Percentiles rank a stretch among this genome's conserved stretches.
Conservation (phyloP, 2,888 invertebrate species). For the Drosophila rellima region DNA sequence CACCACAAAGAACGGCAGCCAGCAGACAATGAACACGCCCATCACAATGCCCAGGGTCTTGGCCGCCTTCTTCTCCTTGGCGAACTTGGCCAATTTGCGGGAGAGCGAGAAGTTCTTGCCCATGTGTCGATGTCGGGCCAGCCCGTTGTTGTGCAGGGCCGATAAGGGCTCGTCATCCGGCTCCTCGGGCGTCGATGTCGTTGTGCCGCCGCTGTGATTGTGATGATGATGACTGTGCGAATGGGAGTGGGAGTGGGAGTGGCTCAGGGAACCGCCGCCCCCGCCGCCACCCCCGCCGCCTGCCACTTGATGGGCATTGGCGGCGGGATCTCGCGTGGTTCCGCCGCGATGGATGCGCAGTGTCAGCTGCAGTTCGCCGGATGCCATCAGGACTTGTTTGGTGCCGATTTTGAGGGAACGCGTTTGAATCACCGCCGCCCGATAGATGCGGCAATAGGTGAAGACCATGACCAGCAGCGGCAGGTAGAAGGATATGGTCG, state of each 20-base stretch:
- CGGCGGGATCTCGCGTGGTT: slow-evolving; percentile 88
- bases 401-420: slow-evolving; percentile 95
- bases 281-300: slow-evolving; percentile 83
- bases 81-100: slow-evolving; percentile 96
- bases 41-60: slow-evolving; percentile 98
- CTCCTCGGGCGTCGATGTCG: slow-evolving; percentile 89
- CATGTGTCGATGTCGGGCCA: slow-evolving; percentile 90
- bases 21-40: slow-evolving; percentile 98
- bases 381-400: slow-evolving; percentile 94
- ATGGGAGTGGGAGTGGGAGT: slow-evolving; percentile 83
- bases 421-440: slow-evolving; percentile 96
- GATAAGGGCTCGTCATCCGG: slow-evolving; percentile 90
- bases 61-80: slow-evolving; percentile 98
- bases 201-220: slow-evolving; percentile 84
- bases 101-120: slow-evolving; percentile 97
- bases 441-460: slow-evolving; percentile 98
- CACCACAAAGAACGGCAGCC: slow-evolving; percentile 98
- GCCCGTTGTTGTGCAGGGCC: slow-evolving; percentile 91
- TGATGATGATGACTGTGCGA: slow-evolving; percentile 82
- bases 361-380: slow-evolving; percentile 94
- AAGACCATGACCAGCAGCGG: slow-evolving; percentile 99
- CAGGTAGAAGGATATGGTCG: slow-evolving; percentile 98
- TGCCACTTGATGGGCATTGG: slow-evolving; percentile 72
- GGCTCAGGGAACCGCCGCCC: slow-evolving; percentile 83
- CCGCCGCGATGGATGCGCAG: slow-evolving; percentile 97